These are phyloP conservation scores for Acronicta aceris DNA, from an alignment of 2,888 invertebrate genomes.

Conservation along the genomic window DNA sequence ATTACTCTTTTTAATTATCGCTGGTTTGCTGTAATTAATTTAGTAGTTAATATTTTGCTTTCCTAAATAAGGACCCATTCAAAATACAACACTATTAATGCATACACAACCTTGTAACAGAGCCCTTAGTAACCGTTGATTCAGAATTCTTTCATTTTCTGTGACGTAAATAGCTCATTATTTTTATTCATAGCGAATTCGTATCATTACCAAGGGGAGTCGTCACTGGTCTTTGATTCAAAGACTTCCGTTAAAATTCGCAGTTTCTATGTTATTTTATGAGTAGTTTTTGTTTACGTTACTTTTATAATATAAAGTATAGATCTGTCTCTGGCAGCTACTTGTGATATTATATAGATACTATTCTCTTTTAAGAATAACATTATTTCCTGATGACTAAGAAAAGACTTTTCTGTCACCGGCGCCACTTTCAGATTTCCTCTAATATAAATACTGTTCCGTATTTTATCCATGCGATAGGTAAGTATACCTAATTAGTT, in stretches of 20 bases:
- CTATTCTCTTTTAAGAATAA: not conserved
- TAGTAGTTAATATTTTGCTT: too few relatives aligned
- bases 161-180: conserved; percentile 32
- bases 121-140: conserved; percentile 2
- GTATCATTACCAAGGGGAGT: conserved; percentile 34
- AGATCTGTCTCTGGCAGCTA: not conserved
- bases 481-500: not conserved
- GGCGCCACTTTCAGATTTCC: too few relatives aligned
- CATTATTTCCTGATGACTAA: too few relatives aligned
- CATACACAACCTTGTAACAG: conserved; percentile 1
- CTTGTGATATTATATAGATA: not conserved
- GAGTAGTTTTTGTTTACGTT: conserved; percentile 31
- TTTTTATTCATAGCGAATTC: conserved; percentile 40
- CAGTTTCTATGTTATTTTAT: conserved; percentile 27
- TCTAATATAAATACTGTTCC: too few relatives aligned
- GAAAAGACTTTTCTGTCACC: not conserved
- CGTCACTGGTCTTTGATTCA: conserved; percentile 38
- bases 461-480: too few relatives aligned
- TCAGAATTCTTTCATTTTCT: conserved; percentile 21
- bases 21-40: not conserved
- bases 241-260: conserved; percentile 33
- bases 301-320: conserved; percentile 1
- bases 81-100: too few relatives aligned
- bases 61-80: too few relatives aligned
- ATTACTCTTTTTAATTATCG: not conserved